Evolutionary conservation across 1,140 invertebrate species (phyloP), one percentile per base, ranked within the genome.

Genomic region (Pteromalus puparum): DNA sequence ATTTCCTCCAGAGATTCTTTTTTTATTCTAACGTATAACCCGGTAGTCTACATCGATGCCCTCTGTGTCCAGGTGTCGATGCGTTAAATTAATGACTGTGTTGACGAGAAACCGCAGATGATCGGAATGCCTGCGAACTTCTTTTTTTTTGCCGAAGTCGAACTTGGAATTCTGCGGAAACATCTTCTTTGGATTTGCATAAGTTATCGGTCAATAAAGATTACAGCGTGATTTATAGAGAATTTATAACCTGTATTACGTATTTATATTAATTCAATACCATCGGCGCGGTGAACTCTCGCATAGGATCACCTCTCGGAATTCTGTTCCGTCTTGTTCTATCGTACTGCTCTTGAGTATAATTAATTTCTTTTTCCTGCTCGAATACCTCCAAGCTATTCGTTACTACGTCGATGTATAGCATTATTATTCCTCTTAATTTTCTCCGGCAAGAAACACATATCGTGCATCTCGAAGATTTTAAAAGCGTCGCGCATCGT

Each of bases 1-100:
- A 76, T 82, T 82, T 76, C 81, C 73, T 68, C 48, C 2, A 15
- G 5, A 30, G 5, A 74, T 53, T 81, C 48, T 81, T 81, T 67
- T 67, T 67, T 26, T 24, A 13, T 26, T 68, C n/a, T 68, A n/a
- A 26, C 26, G n/a, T n/a, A n/a, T n/a, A n/a, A n/a, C n/a, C 24
- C 12, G 30, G 10, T 70, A 12, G 18, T 21, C 18, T 53, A 4
- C 21, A 21, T n/a, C 6, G 4, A 61, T 61, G 18, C 48, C 18
- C 1, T 18, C 53, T 70, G 4, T 30, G 1, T 15, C 30, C 26
- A 70, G 26, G 67, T 30, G 67, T 70, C 28, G 67, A 70, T 70
- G 24, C 1, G 26, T 70, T 30, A 70, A 70, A 70, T 70, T 61
- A 61, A 61, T 7, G 53, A n/a, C 53, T 21, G 15, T 21, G 15